Base-by-base conservation (phyloP, 2,797 vertebrate genomes). In the Rhinophrynus dorsalis region DNA sequence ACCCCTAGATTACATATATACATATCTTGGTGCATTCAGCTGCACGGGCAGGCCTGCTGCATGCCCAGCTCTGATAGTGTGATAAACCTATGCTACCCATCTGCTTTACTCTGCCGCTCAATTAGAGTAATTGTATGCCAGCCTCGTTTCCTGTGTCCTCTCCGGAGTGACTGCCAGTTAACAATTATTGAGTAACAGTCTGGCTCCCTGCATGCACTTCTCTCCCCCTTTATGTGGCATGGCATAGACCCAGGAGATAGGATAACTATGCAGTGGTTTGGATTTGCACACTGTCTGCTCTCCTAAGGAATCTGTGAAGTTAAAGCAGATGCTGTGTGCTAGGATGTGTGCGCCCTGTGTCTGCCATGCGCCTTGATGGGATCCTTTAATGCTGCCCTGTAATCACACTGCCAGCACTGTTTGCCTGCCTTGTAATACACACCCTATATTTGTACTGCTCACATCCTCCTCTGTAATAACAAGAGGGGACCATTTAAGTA, bases 361-460 rank as follows among this genome's bases (percentile, higher is more conserved):
- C 37, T 12, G 21, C 45, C 23, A 37, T 59, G 32, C 45, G 26
- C 3, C 29, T 24, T 44, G 38, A 44, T 29, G 55, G 40, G 57
- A 69, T 33, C 47, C 33, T 33, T 52, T 57, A 58, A 65, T 42
- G 80, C 81, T 82, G 81, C 89, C 85, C 86, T 90, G 83, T 89
- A 90, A 90, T 91, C 88, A 89, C 81, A 66, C 81, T 83, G 84
- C 87, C 88, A 85, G 84, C 75, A 83, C 80, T 78, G 76, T 76
- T 85, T 77, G 79, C 79, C 76, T 81, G 82, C 87, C 88, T 90
- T 90, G 84, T 90, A 91, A 90, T 90, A 90, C 80, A 80, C 71
- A 76, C 85, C 84, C 90, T 90, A 88, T 91, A 90, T 90, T 91
- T 90, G 81, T 85, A 85, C 86, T 86, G 79, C 85, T 87, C 88